These are phyloP conservation scores for Silvanus unidentatus DNA, from an alignment of 2,888 invertebrate species.

Conservation along the genomic window DNA sequence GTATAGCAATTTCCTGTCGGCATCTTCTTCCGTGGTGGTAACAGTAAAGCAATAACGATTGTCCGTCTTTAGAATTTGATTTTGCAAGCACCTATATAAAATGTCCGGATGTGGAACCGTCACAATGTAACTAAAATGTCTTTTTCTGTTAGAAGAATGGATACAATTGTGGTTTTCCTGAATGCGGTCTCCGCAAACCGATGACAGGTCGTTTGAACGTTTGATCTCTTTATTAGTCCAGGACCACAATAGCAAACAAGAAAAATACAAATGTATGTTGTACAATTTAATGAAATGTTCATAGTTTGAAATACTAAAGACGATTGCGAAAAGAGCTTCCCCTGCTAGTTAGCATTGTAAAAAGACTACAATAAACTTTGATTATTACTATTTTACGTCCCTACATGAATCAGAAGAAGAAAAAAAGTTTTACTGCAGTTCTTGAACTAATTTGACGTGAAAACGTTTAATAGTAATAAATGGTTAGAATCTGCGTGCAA, in stretches of 20 bases:
- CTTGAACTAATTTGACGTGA: too few species aligned
- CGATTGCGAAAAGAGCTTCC: slow-evolving; percentile 3
- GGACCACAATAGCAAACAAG: not conserved
- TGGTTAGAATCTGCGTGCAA: too few species aligned
- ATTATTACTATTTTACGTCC: too few species aligned
- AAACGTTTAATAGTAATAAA: too few species aligned
- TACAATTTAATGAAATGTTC: not conserved
- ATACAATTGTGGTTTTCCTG: slow-evolving; percentile 34
- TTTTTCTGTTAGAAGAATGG: slow-evolving; percentile 22
- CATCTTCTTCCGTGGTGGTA: slow-evolving; percentile 7
- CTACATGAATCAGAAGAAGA: too few species aligned
- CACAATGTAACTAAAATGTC: slow-evolving; percentile 15
- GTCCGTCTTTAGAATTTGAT: not conserved
- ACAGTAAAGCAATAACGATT: slow-evolving; percentile 8
- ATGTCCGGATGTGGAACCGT: slow-evolving; percentile 27
- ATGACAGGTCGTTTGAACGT: slow-evolving; percentile 17
- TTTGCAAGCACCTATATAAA: slow-evolving; percentile 6
- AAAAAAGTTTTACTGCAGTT: too few species aligned
- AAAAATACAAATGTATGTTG: slow-evolving; percentile 11
- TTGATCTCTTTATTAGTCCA: slow-evolving; percentile 16
- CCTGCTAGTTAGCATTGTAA: slow-evolving; percentile 2
- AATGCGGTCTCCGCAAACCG: slow-evolving; percentile 18
- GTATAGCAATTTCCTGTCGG: slow-evolving; percentile 17
- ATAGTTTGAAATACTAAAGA: not conserved
- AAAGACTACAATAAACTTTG: too few species aligned